A percentile compares a stretch with the other conserved stretches of the same genome.
phyloP scores from a whole-genome alignment of 2,888 invertebrate genomes.

The Drosophila nigritarsus region DNA sequence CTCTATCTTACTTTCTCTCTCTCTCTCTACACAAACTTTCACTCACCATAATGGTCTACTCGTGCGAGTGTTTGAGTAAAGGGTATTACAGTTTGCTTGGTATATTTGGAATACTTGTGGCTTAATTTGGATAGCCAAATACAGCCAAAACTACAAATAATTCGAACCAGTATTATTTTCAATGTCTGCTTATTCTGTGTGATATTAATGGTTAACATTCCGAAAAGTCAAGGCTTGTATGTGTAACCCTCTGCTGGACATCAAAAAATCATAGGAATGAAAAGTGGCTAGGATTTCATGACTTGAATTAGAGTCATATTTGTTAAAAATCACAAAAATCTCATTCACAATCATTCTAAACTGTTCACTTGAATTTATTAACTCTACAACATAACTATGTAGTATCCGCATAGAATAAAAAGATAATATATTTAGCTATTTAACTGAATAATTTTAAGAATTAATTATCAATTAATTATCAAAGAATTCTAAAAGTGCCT shows the following conservation, averaged over 20 bases:
- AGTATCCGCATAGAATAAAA: no score
- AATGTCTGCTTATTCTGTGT: not conserved
- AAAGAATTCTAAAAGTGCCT: no score
- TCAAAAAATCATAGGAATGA: not conserved
- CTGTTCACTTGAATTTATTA: not conserved
- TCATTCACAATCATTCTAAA: not conserved
- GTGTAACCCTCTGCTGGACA: not conserved
- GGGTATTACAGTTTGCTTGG: not conserved
- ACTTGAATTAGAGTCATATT: not conserved
- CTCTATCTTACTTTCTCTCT: not conserved
- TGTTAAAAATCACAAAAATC: not conserved
- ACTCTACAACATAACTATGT: not conserved
- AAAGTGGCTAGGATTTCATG: not conserved
- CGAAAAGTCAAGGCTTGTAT: not conserved
- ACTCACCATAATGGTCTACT: not conserved
- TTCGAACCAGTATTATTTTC: not conserved
- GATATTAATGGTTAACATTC: not conserved
- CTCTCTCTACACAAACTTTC: not conserved
- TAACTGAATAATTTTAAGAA: not conserved
- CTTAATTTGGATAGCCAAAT: not conserved
- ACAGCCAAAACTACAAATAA: not conserved
- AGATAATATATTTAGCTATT: not conserved
- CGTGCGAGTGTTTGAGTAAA: slow-evolving; percentile 4
- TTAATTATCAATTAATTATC: not conserved
- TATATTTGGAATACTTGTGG: slow-evolving; percentile 5